Evolutionary conservation across 2,888 invertebrate species (phyloP).

Genomic region (Erebia palarica): DNA sequence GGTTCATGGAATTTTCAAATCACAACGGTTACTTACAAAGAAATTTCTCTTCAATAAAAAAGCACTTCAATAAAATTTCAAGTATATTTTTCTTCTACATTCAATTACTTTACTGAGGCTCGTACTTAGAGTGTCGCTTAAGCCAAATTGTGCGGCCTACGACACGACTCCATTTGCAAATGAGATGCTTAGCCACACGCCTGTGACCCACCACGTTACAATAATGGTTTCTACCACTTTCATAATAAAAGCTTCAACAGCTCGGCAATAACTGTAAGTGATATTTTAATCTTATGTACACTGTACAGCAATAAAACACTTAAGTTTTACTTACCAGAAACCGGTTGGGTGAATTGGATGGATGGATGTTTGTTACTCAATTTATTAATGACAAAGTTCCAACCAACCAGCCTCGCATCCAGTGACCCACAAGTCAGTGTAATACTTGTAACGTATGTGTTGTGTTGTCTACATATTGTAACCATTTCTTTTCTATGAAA

Average conservation of each 20-base stretch:
- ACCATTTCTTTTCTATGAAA: too few species aligned
- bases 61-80: background rate
- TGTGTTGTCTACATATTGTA: too few species aligned
- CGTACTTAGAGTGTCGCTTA: constrained; percentile 68
- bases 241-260: constrained; percentile 24
- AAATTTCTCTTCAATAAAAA: background rate
- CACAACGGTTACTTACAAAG: too few species aligned
- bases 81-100: constrained; percentile 53
- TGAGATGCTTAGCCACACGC: constrained; percentile 59
- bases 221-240: constrained; percentile 35
- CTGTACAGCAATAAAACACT: constrained; percentile 30
- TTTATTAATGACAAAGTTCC: too few species aligned
- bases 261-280: constrained; percentile 9
- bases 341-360: too few species aligned
- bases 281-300: constrained; percentile 37
- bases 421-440: too few species aligned
- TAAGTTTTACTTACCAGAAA: too few species aligned
- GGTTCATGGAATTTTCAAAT: too few species aligned
- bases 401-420: too few species aligned
- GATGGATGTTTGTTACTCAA: too few species aligned
- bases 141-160: constrained; percentile 75
- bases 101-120: constrained; percentile 54
- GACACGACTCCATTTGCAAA: constrained; percentile 80
- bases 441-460: too few species aligned
- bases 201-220: constrained; percentile 22